phyloP scores from a whole-genome alignment of 2,113 vertebrate genomes.

The Siniperca knerii region DNA sequence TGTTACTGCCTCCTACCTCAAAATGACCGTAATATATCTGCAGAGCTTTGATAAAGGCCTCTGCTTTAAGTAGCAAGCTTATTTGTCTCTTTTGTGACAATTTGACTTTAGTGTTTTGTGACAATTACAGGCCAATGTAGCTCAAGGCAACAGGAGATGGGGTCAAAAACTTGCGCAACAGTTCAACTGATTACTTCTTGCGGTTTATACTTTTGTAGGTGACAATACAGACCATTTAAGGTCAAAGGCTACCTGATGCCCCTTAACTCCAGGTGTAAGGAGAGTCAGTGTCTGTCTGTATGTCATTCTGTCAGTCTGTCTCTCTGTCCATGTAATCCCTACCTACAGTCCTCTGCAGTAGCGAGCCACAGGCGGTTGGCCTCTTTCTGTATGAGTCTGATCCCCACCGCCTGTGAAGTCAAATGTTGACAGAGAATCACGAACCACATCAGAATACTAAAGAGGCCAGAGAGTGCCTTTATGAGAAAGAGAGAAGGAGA shows the following conservation, averaged over 20 bases:
- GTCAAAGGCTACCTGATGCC: conserved; percentile 20
- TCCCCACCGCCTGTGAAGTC: conserved; percentile 67
- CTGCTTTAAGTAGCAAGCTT: conserved; percentile 33
- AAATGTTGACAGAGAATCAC: conserved; percentile 76
- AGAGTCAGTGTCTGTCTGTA: conserved; percentile 8
- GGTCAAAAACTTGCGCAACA: background rate
- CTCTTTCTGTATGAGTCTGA: conserved; percentile 62
- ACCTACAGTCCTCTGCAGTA: conserved; percentile 30
- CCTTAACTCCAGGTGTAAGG: conserved; percentile 21
- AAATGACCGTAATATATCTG: conserved; percentile 25
- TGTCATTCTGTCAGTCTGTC: conserved; percentile 38
- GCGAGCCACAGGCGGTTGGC: conserved; percentile 52
- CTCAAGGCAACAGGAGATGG: background rate
- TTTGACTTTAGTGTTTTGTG: conserved; percentile 4
- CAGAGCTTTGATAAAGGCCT: conserved; percentile 28
- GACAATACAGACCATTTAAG: conserved; percentile 13
- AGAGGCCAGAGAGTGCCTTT: conserved; percentile 53
- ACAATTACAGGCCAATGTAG: conserved; percentile 7
- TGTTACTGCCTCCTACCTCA: conserved; percentile 26
- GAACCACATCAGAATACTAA: conserved; percentile 73
- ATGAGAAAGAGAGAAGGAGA: conserved; percentile 24
- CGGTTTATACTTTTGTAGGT: background rate
- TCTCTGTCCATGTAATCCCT: conserved; percentile 31
- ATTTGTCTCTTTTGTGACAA: conserved; percentile 28
- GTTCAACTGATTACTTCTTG: background rate